Evolutionary conservation across 2,113 vertebrate genomes (phyloP).

Genomic region (Solea senegalensis): DNA sequence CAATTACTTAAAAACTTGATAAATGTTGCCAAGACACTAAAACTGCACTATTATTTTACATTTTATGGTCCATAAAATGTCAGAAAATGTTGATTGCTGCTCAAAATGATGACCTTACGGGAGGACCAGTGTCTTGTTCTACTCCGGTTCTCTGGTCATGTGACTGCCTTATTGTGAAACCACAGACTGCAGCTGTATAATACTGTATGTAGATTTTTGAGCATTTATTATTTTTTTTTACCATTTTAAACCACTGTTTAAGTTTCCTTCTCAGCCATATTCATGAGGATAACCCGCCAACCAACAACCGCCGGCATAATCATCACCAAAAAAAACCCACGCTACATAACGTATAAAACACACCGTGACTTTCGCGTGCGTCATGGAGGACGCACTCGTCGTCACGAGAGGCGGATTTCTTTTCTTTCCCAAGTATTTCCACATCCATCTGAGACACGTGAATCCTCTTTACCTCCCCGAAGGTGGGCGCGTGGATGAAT

Average conservation of each 20-base stretch:
- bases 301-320: not conserved
- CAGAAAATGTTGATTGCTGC: too few relatives aligned
- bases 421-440: constrained; percentile 22
- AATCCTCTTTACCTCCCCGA: constrained; percentile 18
- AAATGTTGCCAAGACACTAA: too few relatives aligned
- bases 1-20: too few relatives aligned
- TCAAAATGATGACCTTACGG: too few relatives aligned
- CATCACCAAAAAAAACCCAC: constrained; percentile 15
- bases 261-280: constrained; percentile 25
- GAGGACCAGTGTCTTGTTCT: too few relatives aligned
- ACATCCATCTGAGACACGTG: constrained; percentile 13
- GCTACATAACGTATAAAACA: constrained; percentile 6
- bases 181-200: too few relatives aligned
- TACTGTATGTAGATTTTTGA: constrained; percentile 12
- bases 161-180: too few relatives aligned
- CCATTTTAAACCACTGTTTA: not conserved
- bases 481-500: constrained; percentile 39
- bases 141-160: too few relatives aligned
- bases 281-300: constrained; percentile 8
- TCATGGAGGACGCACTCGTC: constrained; percentile 4
- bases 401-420: constrained; percentile 1
- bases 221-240: constrained; percentile 34
- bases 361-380: not conserved
- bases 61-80: too few relatives aligned
- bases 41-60: too few relatives aligned